Conservation (phyloP, 2,797 vertebrate species). For the Erpetoichthys calabaricus region DNA sequence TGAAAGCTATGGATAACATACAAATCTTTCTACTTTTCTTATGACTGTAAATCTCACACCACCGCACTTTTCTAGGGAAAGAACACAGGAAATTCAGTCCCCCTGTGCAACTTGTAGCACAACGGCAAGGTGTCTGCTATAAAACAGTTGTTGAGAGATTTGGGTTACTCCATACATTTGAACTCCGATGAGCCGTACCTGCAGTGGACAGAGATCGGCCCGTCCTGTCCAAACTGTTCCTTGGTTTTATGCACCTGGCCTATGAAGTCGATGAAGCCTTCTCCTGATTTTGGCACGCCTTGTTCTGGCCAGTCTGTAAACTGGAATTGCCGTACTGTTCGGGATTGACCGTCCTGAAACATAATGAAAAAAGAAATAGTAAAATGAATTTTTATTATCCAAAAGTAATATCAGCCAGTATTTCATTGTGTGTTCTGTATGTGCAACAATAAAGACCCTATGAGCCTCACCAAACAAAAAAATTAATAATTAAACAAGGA, state of each 20-base stretch:
- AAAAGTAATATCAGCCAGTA: neutral
- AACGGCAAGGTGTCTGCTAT: no score
- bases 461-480: neutral
- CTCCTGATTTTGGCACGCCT: constrained; percentile 91
- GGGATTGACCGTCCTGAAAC: constrained; percentile 80
- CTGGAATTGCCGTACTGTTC: constrained; percentile 94
- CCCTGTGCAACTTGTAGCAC: no score
- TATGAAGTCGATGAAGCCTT: constrained; percentile 96
- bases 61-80: no score
- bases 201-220: constrained; percentile 95
- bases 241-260: constrained; percentile 98
- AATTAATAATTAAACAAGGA: no score
- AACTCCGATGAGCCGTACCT: constrained; percentile 46
- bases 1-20: no score
- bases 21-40: no score
- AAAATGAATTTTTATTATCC: neutral
- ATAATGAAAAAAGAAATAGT: neutral
- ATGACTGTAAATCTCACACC: no score
- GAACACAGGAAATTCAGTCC: no score
- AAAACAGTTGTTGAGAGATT: no score
- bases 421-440: neutral
- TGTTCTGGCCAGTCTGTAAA: constrained; percentile 97
- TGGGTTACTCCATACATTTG: no score
- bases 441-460: neutral
- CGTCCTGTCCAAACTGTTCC: constrained; percentile 96